Evolutionary conservation across 2,113 vertebrate species (phyloP), one percentile per base, ranked within the genome.

Genomic region (Mugil cephalus): DNA sequence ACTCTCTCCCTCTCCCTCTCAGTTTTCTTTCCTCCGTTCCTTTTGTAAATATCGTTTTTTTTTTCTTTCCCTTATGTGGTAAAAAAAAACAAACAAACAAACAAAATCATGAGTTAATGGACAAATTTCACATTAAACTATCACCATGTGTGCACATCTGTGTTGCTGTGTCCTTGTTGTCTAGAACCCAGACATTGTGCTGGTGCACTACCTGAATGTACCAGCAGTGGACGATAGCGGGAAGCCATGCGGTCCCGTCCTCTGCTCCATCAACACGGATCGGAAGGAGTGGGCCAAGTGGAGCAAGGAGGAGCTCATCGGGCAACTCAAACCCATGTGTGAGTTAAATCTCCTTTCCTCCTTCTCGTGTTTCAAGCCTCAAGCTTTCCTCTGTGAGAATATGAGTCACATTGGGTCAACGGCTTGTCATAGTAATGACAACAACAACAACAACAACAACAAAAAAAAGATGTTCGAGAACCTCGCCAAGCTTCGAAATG

Each of bases 241-340:
- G 74, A 99, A 99, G 84, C 98, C 98, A 0, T 99, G 98, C 0
- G 98, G 98, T 11, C 98, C 98, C 15, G 97, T 99, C 90, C 90
- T 99, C 79, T 99, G 98, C 92, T 99, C 98, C 51, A 98, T 99
- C 93, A 99, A 99, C 94, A 99, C 98, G 0, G 98, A 99, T 94
- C 96, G 98, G 91, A 99, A 99, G 86, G 98, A 99, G 82, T 99
- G 98, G 98, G 98, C 97, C 1, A 99, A 99, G 88, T 99, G 98
- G 98, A 98, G 97, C 2, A 99, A 99, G 83, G 98, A 99, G 86
- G 98, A 99, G 69, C 96, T 99, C 66, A 97, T 99, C 12, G 97
- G 97, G 74, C 98, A 99, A 92, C 96, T 99, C 77, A 99, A 99
- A 55, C 98, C 98, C 1, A 99, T 99, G 98, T 99, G 98, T 99